phyloP scores from a whole-genome alignment of 2,113 vertebrate genomes.

The Larimichthys polyactis region DNA sequence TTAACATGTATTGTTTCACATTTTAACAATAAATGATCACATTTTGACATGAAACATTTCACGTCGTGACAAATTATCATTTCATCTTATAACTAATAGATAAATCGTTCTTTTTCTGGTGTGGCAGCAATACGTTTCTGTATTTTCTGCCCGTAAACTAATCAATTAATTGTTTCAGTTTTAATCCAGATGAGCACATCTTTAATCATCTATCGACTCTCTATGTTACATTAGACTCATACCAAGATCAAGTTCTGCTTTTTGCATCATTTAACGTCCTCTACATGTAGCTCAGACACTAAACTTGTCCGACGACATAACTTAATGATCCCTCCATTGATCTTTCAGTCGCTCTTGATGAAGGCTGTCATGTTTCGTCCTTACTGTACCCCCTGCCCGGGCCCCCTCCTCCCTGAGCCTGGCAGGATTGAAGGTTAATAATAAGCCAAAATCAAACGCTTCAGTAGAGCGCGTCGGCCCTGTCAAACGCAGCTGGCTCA shows the following conservation, averaged over 20 bases:
- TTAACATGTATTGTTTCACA: too few relatives aligned
- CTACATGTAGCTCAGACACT: background rate
- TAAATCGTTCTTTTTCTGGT: too few relatives aligned
- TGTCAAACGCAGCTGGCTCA: conserved; percentile 55
- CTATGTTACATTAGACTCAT: background rate
- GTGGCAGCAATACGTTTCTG: too few relatives aligned
- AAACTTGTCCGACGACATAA: background rate
- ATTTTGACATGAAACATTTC: too few relatives aligned
- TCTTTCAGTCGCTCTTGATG: conserved; percentile 33
- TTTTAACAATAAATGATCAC: too few relatives aligned
- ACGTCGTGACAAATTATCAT: too few relatives aligned
- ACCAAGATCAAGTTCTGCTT: too few relatives aligned
- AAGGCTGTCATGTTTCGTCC: conserved; percentile 49
- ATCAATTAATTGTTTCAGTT: background rate
- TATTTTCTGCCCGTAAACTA: background rate
- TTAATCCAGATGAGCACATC: background rate
- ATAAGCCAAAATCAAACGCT: conserved; percentile 69
- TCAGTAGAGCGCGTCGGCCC: conserved; percentile 57
- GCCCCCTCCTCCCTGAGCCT: conserved; percentile 19
- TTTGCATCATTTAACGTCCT: background rate
- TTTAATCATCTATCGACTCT: background rate
- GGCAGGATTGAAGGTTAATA: conserved; percentile 64
- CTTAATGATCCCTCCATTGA: conserved; percentile 12
- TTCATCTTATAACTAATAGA: too few relatives aligned
- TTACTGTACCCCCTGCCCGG: background rate